Evolutionary conservation across 1,140 invertebrate genomes (phyloP).

Genomic region (Megathymus violae): DNA sequence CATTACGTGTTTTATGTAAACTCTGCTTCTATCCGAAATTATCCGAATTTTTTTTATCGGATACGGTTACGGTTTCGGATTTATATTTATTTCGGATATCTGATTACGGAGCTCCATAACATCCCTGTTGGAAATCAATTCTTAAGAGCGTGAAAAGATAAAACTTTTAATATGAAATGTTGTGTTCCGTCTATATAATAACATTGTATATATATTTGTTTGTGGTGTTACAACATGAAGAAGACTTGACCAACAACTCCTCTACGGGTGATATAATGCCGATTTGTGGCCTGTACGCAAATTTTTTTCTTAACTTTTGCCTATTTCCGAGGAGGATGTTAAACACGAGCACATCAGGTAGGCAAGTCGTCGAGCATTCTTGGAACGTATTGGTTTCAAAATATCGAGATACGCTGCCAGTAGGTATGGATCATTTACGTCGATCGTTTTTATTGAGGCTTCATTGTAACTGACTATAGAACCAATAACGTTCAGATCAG

Average conservation of each 20-base stretch:
- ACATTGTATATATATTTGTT: too few relatives aligned
- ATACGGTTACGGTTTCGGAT: too few relatives aligned
- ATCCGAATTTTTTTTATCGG: too few relatives aligned
- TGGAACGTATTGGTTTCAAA: slow-evolving; percentile 1
- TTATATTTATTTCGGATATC: too few relatives aligned
- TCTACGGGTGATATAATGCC: background rate
- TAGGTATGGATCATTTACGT: background rate
- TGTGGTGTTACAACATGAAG: background rate
- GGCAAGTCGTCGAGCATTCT: background rate
- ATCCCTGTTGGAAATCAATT: too few relatives aligned
- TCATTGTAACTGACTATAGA: background rate
- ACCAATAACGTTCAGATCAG: slow-evolving; percentile 8
- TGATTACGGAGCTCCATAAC: too few relatives aligned
- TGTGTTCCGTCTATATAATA: too few relatives aligned
- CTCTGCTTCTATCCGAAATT: too few relatives aligned
- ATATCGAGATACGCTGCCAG: background rate
- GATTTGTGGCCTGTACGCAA: background rate
- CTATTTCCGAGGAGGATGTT: background rate
- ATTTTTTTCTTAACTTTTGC: background rate
- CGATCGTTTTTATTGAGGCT: slow-evolving; percentile 1
- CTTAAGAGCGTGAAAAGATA: too few relatives aligned
- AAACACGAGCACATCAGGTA: background rate
- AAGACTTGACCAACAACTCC: slow-evolving; percentile 10
- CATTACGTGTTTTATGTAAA: too few relatives aligned
- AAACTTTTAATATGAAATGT: too few relatives aligned